Conservation (phyloP, 2,888 invertebrate species). For the Polyommatus iphigenia region DNA sequence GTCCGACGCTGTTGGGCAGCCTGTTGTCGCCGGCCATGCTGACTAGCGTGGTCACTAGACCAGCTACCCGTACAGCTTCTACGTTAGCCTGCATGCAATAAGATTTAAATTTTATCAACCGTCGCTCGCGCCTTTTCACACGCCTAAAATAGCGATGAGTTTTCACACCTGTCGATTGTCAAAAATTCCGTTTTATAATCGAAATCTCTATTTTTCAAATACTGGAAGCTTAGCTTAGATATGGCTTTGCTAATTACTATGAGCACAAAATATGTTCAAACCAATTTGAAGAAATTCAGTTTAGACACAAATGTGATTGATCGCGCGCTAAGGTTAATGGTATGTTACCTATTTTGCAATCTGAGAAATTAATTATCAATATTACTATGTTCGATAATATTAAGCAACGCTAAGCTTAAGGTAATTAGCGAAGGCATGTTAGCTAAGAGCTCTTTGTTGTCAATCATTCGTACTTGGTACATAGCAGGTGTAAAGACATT, state of each 20-base stretch:
- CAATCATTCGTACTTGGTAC: background rate
- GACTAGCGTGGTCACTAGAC: constrained; percentile 90
- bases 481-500: background rate
- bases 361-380: no score
- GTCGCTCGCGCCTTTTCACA: constrained; percentile 39
- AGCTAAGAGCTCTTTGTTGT: background rate
- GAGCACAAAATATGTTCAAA: background rate
- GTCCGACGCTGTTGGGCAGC: constrained; percentile 77
- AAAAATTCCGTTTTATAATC: background rate
- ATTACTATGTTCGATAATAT: no score
- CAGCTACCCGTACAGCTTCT: constrained; percentile 90
- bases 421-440: background rate
- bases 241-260: background rate
- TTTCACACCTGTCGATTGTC: background rate
- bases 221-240: background rate
- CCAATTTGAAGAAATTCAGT: no score
- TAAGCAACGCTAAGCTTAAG: background rate
- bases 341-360: no score
- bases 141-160: constrained; percentile 34
- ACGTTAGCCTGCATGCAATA: constrained; percentile 85
- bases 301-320: no score
- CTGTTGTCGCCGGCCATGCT: constrained; percentile 86
- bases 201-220: no score
- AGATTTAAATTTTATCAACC: constrained; percentile 73
- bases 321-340: no score